A percentile compares a stretch with the other conserved stretches of the same genome.
Evolutionary conservation across 2,888 invertebrate species (phyloP).

Genomic region (Aphodius sticticus): DNA sequence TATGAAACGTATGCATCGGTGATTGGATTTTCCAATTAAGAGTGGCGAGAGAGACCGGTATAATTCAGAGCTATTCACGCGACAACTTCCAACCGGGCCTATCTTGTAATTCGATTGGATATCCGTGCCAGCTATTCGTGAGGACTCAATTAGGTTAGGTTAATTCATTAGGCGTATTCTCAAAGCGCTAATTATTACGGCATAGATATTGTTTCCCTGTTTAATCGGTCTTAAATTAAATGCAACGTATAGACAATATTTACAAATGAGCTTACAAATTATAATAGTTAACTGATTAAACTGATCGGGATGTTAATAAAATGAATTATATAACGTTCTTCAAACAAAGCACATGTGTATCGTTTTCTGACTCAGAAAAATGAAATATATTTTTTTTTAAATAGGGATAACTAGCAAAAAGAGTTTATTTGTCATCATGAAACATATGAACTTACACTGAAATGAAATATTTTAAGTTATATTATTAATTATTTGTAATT

Average conservation of each 20-base stretch:
- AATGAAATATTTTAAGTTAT: too few relatives aligned
- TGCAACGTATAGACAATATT: neutral
- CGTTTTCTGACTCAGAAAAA: too few relatives aligned
- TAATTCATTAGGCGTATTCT: neutral
- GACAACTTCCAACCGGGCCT: neutral
- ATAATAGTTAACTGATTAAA: too few relatives aligned
- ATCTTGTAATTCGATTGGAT: neutral
- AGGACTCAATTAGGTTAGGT: conserved; percentile 4
- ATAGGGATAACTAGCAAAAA: too few relatives aligned
- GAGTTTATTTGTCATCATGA: too few relatives aligned
- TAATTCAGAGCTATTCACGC: neutral
- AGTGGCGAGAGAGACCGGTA: conserved; percentile 6
- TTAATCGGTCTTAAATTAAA: neutral
- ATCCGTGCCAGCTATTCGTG: neutral
- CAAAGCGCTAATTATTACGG: neutral
- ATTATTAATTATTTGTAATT: too few relatives aligned
- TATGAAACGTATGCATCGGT: conserved; percentile 19
- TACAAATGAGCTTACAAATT: too few relatives aligned
- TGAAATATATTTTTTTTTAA: too few relatives aligned
- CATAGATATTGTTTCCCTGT: neutral
- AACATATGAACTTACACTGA: too few relatives aligned
- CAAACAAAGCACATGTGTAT: too few relatives aligned
- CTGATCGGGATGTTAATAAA: too few relatives aligned
- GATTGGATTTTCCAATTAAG: conserved; percentile 21
- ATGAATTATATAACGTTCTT: too few relatives aligned